These are phyloP conservation scores for Carpatolechia fugitivella DNA, from an alignment of 2,888 invertebrate species.

Conservation along the genomic window DNA sequence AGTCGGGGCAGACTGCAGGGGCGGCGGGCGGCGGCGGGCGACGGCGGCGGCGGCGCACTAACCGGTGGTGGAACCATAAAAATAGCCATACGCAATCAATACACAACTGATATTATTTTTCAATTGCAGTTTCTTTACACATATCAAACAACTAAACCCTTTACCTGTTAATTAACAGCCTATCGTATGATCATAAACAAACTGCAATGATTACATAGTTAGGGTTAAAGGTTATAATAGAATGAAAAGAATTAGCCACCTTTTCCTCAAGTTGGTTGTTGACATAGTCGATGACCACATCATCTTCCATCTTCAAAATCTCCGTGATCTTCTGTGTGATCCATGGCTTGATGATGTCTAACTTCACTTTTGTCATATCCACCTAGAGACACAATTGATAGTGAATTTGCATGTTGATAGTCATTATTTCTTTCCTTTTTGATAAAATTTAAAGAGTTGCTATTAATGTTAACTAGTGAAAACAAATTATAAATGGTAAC, in stretches of 20 bases:
- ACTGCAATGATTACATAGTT: slow-evolving; percentile 76
- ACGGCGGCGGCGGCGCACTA: slow-evolving; percentile 67
- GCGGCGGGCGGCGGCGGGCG: slow-evolving; percentile 46
- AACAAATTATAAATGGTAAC: not conserved
- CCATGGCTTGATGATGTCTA: slow-evolving; percentile 99
- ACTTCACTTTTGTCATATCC: slow-evolving; percentile 98
- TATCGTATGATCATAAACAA: slow-evolving; percentile 50
- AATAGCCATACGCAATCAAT: slow-evolving; percentile 80
- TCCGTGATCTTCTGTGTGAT: slow-evolving; percentile 98
- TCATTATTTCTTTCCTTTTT: too few species aligned
- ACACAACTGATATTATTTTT: slow-evolving; percentile 69
- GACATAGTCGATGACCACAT: slow-evolving; percentile 99
- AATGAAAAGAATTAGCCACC: slow-evolving; percentile 75
- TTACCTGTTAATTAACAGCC: slow-evolving; percentile 17
- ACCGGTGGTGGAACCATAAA: slow-evolving; percentile 74
- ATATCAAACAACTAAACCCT: slow-evolving; percentile 24
- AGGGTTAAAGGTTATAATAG: slow-evolving; percentile 40
- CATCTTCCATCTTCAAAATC: slow-evolving; percentile 98
- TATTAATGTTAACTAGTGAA: not conserved
- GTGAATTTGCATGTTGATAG: not conserved
- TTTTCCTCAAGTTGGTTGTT: slow-evolving; percentile 98
- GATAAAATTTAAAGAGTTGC: too few species aligned
- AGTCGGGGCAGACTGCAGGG: slow-evolving; percentile 49
- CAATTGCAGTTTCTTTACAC: slow-evolving; percentile 71
- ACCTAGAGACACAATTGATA: slow-evolving; percentile 74